Conservation (phyloP, 2,113 vertebrate species). For the Fregata magnificens region DNA sequence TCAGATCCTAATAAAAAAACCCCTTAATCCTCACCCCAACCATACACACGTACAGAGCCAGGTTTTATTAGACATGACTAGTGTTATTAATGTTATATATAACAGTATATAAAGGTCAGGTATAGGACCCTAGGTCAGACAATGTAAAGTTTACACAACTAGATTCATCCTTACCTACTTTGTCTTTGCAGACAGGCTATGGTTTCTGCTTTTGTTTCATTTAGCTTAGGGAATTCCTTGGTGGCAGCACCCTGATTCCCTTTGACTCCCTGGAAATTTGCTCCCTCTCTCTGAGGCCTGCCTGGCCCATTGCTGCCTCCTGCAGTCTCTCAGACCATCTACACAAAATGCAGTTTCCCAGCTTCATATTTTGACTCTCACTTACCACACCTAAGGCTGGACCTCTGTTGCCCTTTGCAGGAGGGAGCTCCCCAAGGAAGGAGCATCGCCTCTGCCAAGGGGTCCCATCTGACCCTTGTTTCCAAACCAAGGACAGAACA, state of each 20-base stretch:
- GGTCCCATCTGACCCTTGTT: background rate
- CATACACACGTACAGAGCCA: background rate
- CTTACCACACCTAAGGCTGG: background rate
- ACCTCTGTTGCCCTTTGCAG: background rate
- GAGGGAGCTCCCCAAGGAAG: background rate
- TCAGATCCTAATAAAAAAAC: background rate
- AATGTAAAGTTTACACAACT: background rate
- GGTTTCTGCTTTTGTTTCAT: background rate
- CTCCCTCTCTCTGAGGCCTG: background rate
- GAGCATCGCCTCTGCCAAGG: background rate
- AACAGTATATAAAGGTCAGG: background rate
- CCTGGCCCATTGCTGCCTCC: background rate
- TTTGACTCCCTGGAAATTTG: background rate
- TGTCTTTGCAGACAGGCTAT: background rate
- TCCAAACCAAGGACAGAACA: background rate
- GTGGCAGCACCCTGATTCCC: background rate
- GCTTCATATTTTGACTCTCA: background rate
- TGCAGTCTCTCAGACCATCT: background rate
- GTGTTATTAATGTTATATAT: background rate
- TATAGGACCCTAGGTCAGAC: background rate
- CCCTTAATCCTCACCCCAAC: rapidly evolving
- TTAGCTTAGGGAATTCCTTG: background rate
- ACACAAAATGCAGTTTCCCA: background rate
- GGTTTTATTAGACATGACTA: background rate
- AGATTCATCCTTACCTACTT: background rate